These are phyloP conservation scores for Poicephalus meyeri DNA, from an alignment of 2,113 vertebrate species.

Conservation along the genomic window DNA sequence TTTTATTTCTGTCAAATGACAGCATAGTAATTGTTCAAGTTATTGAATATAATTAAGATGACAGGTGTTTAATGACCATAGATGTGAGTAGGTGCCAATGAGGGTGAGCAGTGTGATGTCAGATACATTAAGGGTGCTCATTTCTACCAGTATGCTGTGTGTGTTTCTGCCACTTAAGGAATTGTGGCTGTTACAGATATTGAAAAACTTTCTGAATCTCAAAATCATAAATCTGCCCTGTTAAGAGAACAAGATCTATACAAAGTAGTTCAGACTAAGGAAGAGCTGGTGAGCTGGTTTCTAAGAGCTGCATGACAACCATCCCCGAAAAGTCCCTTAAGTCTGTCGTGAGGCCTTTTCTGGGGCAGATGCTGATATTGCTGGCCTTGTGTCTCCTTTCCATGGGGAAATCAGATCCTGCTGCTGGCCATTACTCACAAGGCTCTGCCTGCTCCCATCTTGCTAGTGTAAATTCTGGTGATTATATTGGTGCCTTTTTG, in stretches of 20 bases:
- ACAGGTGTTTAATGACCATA: neutral
- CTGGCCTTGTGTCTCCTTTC: fast-evolving
- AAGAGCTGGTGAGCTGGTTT: neutral
- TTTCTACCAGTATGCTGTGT: neutral
- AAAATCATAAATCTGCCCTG: neutral
- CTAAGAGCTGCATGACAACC: neutral
- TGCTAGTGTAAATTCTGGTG: neutral
- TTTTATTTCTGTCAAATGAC: neutral
- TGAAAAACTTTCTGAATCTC: neutral
- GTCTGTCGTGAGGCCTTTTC: neutral
- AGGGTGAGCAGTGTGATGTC: neutral
- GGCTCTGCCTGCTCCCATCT: neutral
- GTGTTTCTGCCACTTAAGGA: neutral
- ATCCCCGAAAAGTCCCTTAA: neutral
- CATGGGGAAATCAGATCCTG: neutral
- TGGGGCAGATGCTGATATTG: neutral
- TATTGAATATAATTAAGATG: neutral
- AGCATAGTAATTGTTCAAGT: neutral
- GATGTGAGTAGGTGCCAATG: neutral
- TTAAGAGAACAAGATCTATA: neutral
- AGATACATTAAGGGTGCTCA: neutral
- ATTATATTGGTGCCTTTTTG: neutral
- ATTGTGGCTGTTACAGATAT: neutral
- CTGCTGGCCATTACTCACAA: neutral
- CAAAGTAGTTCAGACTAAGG: neutral